A percentile compares a stretch with the other conserved stretches of the same genome.
Conservation (phyloP, 2,113 vertebrate species). For the Nothoprocta pentlandii region DNA sequence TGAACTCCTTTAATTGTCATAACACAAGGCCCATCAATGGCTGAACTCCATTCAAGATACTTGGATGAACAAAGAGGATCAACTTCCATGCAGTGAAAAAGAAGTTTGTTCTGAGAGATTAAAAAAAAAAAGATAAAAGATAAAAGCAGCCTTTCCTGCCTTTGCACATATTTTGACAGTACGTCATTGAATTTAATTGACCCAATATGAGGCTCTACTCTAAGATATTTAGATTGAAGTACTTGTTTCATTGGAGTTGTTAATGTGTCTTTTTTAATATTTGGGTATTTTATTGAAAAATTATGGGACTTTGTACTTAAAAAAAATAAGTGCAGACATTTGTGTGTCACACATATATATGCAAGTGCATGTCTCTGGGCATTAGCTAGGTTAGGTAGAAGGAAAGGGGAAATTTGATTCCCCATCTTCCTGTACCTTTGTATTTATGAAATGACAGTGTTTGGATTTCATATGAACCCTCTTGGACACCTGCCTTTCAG, state of each 20-base stretch:
- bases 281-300: neutral
- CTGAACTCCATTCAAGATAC: neutral
- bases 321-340: neutral
- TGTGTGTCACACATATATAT: neutral
- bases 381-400: neutral
- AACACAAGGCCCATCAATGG: neutral
- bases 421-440: neutral
- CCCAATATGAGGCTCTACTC: neutral
- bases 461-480: neutral
- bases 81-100: neutral
- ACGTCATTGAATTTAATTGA: neutral
- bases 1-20: neutral
- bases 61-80: neutral
- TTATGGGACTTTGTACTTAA: neutral
- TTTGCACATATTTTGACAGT: neutral
- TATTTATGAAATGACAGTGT: neutral
- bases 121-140: neutral
- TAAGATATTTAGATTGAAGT: neutral
- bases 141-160: neutral
- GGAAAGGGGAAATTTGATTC: neutral
- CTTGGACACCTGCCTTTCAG: constrained; percentile 59
- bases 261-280: neutral
- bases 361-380: neutral
- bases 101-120: neutral
- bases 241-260: neutral